Conservation (phyloP, 2,113 vertebrate genomes). For the Notarius lentiginosus region DNA sequence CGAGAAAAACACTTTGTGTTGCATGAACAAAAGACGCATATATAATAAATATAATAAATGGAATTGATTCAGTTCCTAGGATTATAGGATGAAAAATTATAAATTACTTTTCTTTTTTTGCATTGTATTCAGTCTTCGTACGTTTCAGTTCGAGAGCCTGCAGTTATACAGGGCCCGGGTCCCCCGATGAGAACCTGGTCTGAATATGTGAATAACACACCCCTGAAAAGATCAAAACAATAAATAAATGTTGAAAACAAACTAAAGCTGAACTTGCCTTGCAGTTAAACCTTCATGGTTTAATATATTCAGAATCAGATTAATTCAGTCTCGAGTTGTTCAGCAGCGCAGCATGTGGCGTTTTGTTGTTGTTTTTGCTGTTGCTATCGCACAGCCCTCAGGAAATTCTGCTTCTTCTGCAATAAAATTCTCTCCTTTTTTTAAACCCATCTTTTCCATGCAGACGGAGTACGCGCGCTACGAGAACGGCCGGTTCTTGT, state of each 20-base stretch:
- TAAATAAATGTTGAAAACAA: neutral
- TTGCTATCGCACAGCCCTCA: neutral
- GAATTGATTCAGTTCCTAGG: neutral
- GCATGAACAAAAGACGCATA: neutral
- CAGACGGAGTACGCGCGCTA: constrained; percentile 97
- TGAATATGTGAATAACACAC: neutral
- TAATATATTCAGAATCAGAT: neutral
- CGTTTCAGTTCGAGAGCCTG: neutral
- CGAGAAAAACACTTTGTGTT: neutral
- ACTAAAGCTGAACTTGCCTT: neutral
- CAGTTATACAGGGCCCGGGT: neutral
- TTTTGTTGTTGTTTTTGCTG: neutral
- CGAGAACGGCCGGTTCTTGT: constrained; percentile 94
- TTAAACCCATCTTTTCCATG: neutral
- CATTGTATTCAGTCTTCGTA: neutral
- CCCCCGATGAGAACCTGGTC: neutral
- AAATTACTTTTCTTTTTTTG: neutral
- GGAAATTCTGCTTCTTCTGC: neutral
- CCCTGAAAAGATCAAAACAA: neutral
- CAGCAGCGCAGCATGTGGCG: neutral
- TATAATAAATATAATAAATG: neutral
- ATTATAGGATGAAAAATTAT: neutral
- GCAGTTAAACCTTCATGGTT: neutral
- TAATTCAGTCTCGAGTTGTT: neutral
- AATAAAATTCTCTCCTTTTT: neutral